Evolutionary conservation across 1,140 invertebrate species (phyloP).

Genomic region (Heliconius eleuchia): DNA sequence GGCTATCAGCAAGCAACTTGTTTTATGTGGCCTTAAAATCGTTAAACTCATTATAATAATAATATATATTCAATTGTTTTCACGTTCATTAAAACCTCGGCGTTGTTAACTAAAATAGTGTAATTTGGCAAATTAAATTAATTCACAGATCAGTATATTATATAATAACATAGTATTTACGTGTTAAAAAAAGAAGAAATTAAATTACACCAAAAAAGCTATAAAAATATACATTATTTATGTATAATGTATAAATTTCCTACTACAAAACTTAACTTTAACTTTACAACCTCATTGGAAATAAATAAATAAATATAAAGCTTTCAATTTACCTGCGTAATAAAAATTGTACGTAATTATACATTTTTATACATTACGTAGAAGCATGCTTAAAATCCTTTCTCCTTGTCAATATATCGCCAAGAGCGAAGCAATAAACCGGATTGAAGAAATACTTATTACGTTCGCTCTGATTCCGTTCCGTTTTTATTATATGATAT

Average conservation of each 20-base stretch:
- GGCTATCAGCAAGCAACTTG: constrained; percentile 25
- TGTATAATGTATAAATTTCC: not conserved
- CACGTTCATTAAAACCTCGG: no score
- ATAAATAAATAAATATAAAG: not conserved
- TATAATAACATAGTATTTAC: no score
- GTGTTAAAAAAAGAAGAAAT: no score
- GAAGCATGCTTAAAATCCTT: constrained; percentile 28
- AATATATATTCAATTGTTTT: no score
- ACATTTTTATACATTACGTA: not conserved
- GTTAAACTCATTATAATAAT: constrained; percentile 1
- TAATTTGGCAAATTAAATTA: no score
- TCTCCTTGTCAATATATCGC: constrained; percentile 33
- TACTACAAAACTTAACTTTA: not conserved
- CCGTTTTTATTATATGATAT: constrained; percentile 8
- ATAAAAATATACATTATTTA: not conserved
- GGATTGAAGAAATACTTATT: constrained; percentile 32
- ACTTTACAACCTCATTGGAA: not conserved
- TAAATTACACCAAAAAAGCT: no score
- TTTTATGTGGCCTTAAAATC: constrained; percentile 17
- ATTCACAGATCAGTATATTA: no score
- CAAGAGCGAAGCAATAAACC: constrained; percentile 30
- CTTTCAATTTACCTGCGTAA: not conserved
- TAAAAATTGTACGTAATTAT: constrained; percentile 1
- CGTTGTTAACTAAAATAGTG: no score
- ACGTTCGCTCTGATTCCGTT: constrained; percentile 33